Conservation (phyloP, 2,113 vertebrate species). For the Corythornis vintsioides region DNA sequence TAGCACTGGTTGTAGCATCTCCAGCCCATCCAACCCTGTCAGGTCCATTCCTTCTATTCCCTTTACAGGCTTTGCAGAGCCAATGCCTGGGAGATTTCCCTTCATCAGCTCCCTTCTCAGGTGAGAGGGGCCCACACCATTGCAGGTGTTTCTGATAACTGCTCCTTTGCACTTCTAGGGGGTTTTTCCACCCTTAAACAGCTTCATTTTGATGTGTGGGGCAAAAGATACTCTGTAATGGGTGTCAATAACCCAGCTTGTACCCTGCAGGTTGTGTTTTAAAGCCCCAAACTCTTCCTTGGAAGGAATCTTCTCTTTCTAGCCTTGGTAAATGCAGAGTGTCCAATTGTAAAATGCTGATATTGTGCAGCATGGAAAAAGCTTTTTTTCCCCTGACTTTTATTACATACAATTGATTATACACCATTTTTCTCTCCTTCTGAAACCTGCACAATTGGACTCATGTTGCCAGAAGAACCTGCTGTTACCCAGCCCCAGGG, state of each 20-base stretch:
- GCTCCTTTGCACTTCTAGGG: neutral
- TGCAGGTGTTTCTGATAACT: neutral
- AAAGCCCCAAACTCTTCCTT: conserved; percentile 13
- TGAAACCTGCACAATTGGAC: conserved; percentile 71
- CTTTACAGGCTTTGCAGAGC: neutral
- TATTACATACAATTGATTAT: conserved; percentile 65
- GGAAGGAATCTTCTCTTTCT: conserved; percentile 32
- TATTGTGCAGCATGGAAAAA: conserved; percentile 67
- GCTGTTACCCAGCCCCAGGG: conserved; percentile 68
- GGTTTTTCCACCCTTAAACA: neutral
- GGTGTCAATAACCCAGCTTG: neutral
- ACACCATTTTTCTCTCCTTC: conserved; percentile 64
- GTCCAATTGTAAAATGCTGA: conserved; percentile 64
- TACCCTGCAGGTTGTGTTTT: neutral
- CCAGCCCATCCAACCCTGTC: neutral
- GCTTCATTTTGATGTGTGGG: neutral
- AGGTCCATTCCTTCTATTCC: neutral
- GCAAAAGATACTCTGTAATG: neutral
- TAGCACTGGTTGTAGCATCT: neutral
- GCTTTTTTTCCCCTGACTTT: conserved; percentile 64
- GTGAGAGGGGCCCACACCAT: neutral
- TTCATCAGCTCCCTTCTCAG: neutral
- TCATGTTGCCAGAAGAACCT: conserved; percentile 66
- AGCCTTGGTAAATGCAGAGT: conserved; percentile 40
- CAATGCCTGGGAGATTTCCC: neutral